Conservation (phyloP, 2,888 invertebrate species). For the Drosophila prostipennis region DNA sequence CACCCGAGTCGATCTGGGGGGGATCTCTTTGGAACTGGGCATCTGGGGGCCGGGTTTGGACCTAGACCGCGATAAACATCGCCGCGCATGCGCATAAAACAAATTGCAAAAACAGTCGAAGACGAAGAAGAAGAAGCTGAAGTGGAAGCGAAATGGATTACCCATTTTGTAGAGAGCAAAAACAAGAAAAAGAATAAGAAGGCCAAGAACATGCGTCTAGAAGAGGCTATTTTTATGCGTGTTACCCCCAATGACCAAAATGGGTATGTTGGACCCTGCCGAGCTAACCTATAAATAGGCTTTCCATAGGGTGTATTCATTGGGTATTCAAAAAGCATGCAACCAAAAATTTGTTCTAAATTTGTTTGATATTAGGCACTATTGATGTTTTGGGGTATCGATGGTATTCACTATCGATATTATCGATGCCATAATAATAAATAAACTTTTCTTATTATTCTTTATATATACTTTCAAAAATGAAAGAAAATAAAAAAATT, state of each 20-base stretch:
- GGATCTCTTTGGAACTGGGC: not conserved
- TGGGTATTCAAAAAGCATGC: too few species aligned
- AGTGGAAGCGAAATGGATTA: slow-evolving; percentile 65
- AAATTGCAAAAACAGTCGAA: slow-evolving; percentile 63
- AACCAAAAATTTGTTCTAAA: too few species aligned
- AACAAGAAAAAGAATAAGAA: not conserved
- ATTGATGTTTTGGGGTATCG: too few species aligned
- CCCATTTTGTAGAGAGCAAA: slow-evolving; percentile 61
- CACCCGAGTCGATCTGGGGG: not conserved
- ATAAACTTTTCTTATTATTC: too few species aligned
- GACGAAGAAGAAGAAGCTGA: slow-evolving; percentile 5
- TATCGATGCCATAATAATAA: too few species aligned
- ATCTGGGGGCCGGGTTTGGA: slow-evolving; percentile 30
- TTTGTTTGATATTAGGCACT: too few species aligned
- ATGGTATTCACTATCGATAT: too few species aligned
- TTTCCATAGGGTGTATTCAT: slow-evolving; percentile 9
- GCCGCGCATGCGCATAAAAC: slow-evolving; percentile 73
- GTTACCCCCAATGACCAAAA: slow-evolving; percentile 33
- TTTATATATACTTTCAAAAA: too few species aligned
- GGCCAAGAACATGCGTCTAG: slow-evolving; percentile 26
- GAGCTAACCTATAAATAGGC: slow-evolving; percentile 33
- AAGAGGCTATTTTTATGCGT: slow-evolving; percentile 61
- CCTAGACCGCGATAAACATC: slow-evolving; percentile 62
- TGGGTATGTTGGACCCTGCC: slow-evolving; percentile 35
- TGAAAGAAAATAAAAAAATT: too few species aligned